Evolutionary conservation across 2,113 vertebrate genomes (phyloP), one percentile per base, ranked within the genome.

Genomic region (Trematomus loennbergii): DNA sequence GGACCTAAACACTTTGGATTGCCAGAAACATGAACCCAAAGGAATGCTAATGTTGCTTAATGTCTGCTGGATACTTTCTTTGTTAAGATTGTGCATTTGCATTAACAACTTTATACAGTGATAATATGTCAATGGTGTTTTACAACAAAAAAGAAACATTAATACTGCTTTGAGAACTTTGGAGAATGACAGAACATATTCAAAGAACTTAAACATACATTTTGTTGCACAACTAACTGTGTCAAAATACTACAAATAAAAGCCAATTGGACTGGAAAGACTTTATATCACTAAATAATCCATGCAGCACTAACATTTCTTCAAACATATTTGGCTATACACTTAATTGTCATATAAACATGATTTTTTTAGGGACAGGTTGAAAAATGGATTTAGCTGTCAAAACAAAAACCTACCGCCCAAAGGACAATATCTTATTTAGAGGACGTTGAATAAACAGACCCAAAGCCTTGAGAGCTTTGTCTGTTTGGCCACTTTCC

Each of bases 401-500:
- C 1, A 0, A 5, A 20, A 46, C 17, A 15, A 12, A 63, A 45
- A 16, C 12, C 22, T 12, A 22, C 17, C 1, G 5, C 43, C 12
- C 11, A 48, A 69, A 45, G 33, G 17, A 64, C 62, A 54, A 22
- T 40, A 18, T 66, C 54, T 61, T 66, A 48, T 66, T 72, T 12
- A 20, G 29, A 45, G 9, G 33, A 36, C 43, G 33, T 78, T 60
- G 5, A 57, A 17, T n/a, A 61, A 33, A 18, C 45, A 2, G 29
- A 66, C 29, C 20, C 40, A 29, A 71, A 69, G 16, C 55, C 62
- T 22, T 59, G 45, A 71, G 72, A 72, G 48, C 55, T 48, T 63
- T 69, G 12, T 18, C 54, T 53, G 54, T 72, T 48, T 46, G 63
- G 57, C 64, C 54, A 83, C 36, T 64, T 72, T 65, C 85, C 71